Evolutionary conservation across 2,797 vertebrate species (phyloP), one percentile per base, ranked within the genome.

Genomic region (Danio albolineatus): DNA sequence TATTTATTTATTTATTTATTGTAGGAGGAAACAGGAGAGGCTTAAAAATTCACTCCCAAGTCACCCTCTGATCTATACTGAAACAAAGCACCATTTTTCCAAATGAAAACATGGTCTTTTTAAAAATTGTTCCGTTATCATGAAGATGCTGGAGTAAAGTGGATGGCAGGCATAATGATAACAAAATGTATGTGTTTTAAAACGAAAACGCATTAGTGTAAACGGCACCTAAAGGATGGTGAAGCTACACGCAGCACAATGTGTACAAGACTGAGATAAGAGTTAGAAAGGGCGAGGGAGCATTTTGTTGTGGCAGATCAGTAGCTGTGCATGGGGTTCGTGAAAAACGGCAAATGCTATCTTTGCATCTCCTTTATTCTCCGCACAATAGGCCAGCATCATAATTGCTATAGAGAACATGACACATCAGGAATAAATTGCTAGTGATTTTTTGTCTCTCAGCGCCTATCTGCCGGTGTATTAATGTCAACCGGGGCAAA

Each of bases 351-450:
- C 72, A 80, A 49, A 69, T 72, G 57, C 77, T 67, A 67, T 74
- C 79, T 61, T 75, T 67, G 72, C 79, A 43, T 61, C 65, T 75
- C 72, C 56, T 81, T 74, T 53, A 51, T 69, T 64, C 54, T 44
- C 59, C 19, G 36, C 36, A 61, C 67, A 81, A 75, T 75, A 75
- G 43, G 64, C 79, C 54, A 53, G 72, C 64, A 61, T 81, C 79
- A 81, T 75, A 69, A 81, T 75, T 75, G 72, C 79, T 74, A 74
- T 19, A 73, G 60, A 49, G 57, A 44, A 61, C 36, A 61, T 60
- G 44, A 61, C 69, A 48, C 54, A 78, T 73, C 19, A 49, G 51
- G 61, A 78, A 78, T 77, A 77, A 72, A 66, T 59, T 78, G 59
- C 67, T 49, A 80, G 67, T 43, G 53, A 65, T 59, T 73, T 66